Conservation (phyloP, 2,113 vertebrate species). For the Alligator mississippiensis region DNA sequence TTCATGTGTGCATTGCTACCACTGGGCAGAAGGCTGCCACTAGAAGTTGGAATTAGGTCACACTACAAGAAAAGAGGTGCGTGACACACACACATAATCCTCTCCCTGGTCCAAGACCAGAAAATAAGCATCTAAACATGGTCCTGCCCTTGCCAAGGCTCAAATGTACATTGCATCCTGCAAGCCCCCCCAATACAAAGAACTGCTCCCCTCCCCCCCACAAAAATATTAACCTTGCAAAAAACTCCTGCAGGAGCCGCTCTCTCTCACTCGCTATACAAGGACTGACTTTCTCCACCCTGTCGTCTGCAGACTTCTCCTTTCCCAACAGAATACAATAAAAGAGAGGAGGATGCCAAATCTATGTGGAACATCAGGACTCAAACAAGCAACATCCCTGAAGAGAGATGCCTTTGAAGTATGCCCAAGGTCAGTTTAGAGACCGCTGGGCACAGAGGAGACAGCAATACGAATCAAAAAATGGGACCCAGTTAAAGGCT, state of each 20-base stretch:
- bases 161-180: background rate
- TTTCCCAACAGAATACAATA: background rate
- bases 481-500: background rate
- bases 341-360: background rate
- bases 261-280: too few relatives aligned
- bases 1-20: slow-evolving; percentile 32
- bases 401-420: background rate
- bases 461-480: background rate
- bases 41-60: background rate
- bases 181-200: background rate
- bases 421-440: background rate
- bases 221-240: background rate
- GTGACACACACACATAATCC: too few relatives aligned
- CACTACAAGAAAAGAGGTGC: background rate
- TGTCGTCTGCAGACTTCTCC: background rate
- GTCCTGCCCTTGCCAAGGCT: background rate
- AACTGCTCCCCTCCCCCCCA: too few relatives aligned
- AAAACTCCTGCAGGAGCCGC: background rate
- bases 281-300: background rate
- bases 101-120: too few relatives aligned
- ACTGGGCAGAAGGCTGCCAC: background rate
- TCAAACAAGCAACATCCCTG: background rate
- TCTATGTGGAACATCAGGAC: background rate
- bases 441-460: slow-evolving; percentile 31
- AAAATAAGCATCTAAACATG: background rate